Base-by-base conservation (phyloP, 2,888 invertebrate genomes). In the Eulithis testata region DNA sequence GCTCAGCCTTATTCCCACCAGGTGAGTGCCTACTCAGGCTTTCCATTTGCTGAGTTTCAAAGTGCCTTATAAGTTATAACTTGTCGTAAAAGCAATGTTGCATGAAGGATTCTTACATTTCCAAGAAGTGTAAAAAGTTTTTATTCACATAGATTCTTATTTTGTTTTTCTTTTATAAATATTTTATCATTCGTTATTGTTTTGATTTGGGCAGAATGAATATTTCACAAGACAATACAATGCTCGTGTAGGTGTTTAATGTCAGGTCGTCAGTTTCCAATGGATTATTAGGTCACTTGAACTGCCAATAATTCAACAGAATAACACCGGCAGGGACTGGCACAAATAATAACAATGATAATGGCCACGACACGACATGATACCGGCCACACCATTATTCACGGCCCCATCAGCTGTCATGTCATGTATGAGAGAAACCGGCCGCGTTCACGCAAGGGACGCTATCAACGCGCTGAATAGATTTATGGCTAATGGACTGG, bases 291-390 rank as follows among this genome's bases (percentile, higher is more conserved):
- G 40, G 40, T 40, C 40, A 40, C 40, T 5, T 40, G 2, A 9
- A 40, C 8, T 5, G 7, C 9, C 27, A 43, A 43, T 59, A 43
- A 49, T 43, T 59, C 50, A 27, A 6, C 31, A 44, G 43, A 21
- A 43, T 21, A 58, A 31, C 8, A 31, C 1, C 31, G 14, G n/a
- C 40, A 56, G 54, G 59, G 60, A 40, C 58, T 45, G 50, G 44
- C 66, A 70, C 51, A 67, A 70, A 70, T 67, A 67, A 60, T 60
- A 63, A 45, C 57, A 36, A 54, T 62, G 66, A 40, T 51, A 50
- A 50, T 62, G 51, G 58, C 49, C 57, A 53, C 37, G 49, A 51
- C 44, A 53, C 37, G 49, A 45, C 44, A 12, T 58, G 55, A 49
- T 40, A 57, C 58, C 63, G 55, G 58, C 53, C 64, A 60, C 31